Evolutionary conservation across 2,888 invertebrate genomes (phyloP), one percentile per base, ranked within the genome.

Genomic region (Crepidodera aurea): DNA sequence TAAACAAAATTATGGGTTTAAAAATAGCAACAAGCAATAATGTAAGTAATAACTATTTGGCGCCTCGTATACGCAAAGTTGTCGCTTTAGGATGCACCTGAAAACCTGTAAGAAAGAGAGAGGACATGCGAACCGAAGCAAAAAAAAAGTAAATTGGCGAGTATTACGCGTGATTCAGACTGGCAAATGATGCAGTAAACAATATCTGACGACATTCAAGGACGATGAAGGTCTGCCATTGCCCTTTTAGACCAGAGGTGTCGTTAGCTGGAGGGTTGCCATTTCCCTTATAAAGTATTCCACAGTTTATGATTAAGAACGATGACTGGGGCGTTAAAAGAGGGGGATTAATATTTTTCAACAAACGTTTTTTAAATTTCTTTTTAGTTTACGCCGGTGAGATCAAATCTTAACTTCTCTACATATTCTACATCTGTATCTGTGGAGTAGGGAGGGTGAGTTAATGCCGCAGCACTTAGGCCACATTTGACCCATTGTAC

Each of bases 211-310:
- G 75, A 74, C 73, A 70, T 67, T 71, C 74, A 76, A 76, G 76
- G 76, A 68, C 76, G 75, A 58, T 64, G 73, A 76, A 76, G 76
- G 76, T 69, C 76, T 76, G 75, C 72, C 76, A 75, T 69, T 76
- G 76, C 69, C 70, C 73, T 74, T 71, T 48, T 16, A 29, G 48
- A 6, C 8, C 48, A 48, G 48, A 48, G 48, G 48, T 48, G 48
- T 27, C 48, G 48, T 27, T 15, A 40, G 34, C 10, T 44, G 12
- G 27, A 27, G 12, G 29, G 48, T 15, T 13, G 29, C 13, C 15
- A n/a, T 29, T 48, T 27, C 27, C 29, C n/a, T 29, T 44, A 44
- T 8, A 12, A 44, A 44, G 12, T 22, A 15, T 16, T n/a, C n/a
- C n/a, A n/a, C n/a, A n/a, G n/a, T 15, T 39, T 7, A 39, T 39